Evolutionary conservation across 2,888 invertebrate genomes (phyloP), one percentile per base, ranked within the genome.

Genomic region (Nomada lathburiana): DNA sequence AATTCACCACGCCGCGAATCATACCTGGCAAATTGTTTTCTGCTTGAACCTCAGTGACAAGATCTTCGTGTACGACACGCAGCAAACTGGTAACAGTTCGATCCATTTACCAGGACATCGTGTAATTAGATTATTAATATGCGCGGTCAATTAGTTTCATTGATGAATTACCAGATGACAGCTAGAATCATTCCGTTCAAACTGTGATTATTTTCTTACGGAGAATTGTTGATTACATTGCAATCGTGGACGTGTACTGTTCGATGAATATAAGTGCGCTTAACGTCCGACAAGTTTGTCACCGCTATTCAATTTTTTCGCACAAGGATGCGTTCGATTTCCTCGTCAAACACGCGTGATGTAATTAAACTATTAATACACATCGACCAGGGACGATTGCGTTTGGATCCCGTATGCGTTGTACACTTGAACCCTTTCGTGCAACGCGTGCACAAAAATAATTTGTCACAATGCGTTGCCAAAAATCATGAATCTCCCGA

Each of bases 321-420:
- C 10, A n/a, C 18, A 4, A 10, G 13, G 23, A 16, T 20, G 23
- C 29, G 9, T 2, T 52, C 68, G 13, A 29, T 23, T 67, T 72
- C 60, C 55, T 47, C 72, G 76, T 81, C 77, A 73, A 76, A 79
- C 52, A 44, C 20, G 42, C 36, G 42, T 82, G 84, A 79, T 75
- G 87, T 80, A 90, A 89, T 87, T 87, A 71, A 64, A 82, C 86
- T 90, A 90, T 88, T 89, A 86, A 86, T 89, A 86, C 13, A 36
- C 16, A 7, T 3, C 5, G 57, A 57, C 5, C 76, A 72, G 68
- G 69, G 81, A 62, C 79, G 57, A 63, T 64, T 64, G n/a, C 65
- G 55, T 11, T 65, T 13, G 20, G 50, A 52, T 52, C 13, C 18
- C n/a, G 23, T 55, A 55, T 16, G 29, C 42, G 13, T 20, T 29